Evolutionary conservation across 2,888 invertebrate genomes (phyloP).

Genomic region (Epistrophella euchroma): DNA sequence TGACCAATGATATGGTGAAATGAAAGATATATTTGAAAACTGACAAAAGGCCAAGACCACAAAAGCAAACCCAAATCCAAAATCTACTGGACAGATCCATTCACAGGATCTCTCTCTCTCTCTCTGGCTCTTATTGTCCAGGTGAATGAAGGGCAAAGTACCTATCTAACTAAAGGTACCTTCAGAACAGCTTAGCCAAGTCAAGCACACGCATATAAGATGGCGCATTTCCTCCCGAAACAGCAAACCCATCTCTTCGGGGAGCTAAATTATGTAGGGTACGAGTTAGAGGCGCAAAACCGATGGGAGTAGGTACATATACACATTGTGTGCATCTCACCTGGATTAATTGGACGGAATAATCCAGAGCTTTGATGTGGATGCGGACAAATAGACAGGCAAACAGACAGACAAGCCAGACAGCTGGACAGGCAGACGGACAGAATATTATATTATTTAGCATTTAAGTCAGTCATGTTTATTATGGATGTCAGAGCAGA

Average conservation of each 20-base stretch:
- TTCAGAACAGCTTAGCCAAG: constrained; percentile 41
- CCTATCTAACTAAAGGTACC: background rate
- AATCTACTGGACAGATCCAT: constrained; percentile 59
- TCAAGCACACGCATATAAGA: constrained; percentile 64
- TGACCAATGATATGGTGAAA: constrained; percentile 74
- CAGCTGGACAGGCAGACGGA: constrained; percentile 68
- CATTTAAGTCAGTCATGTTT: constrained; percentile 71
- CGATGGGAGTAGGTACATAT: constrained; percentile 50
- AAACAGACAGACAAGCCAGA: constrained; percentile 61
- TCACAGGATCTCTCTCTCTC: constrained; percentile 49
- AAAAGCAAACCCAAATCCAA: constrained; percentile 71
- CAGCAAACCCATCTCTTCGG: constrained; percentile 6
- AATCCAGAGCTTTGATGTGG: constrained; percentile 72
- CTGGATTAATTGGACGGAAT: constrained; percentile 74
- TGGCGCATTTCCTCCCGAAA: constrained; percentile 43
- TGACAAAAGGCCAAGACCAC: constrained; percentile 73
- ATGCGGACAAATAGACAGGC: constrained; percentile 71
- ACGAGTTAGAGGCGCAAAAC: constrained; percentile 28
- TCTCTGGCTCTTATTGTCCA: constrained; percentile 6
- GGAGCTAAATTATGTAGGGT: constrained; percentile 11
- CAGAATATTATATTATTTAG: constrained; percentile 71
- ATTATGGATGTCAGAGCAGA: constrained; percentile 64
- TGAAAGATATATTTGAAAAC: constrained; percentile 71
- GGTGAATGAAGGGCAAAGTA: constrained; percentile 17
- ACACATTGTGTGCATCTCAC: constrained; percentile 72